Evolutionary conservation across 2,888 invertebrate genomes (phyloP).

Genomic region (Malthinus flaveolus): DNA sequence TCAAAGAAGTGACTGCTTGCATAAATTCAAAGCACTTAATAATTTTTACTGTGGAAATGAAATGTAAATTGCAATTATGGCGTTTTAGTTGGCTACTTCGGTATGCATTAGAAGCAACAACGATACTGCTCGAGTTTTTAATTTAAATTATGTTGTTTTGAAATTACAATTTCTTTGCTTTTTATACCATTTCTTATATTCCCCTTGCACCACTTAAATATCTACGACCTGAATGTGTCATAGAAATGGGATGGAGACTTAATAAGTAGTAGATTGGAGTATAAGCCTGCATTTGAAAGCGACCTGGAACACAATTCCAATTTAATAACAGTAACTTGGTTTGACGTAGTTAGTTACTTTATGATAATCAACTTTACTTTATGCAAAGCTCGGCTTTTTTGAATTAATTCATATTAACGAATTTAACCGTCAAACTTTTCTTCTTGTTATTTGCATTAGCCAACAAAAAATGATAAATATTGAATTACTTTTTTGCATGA

Average conservation of each 20-base stretch:
- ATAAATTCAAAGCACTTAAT: background rate
- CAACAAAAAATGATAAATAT: no score
- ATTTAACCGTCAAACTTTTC: background rate
- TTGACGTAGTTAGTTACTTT: slow-evolving; percentile 11
- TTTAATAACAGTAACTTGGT: slow-evolving; percentile 13
- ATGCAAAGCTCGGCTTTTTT: slow-evolving; percentile 11
- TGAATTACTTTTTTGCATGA: no score
- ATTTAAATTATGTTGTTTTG: slow-evolving; percentile 5
- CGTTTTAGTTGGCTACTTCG: background rate
- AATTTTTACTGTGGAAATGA: background rate
- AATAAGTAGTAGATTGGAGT: slow-evolving; percentile 10
- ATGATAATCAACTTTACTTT: slow-evolving; percentile 12
- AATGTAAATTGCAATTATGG: slow-evolving; percentile 6
- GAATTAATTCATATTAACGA: slow-evolving; percentile 15
- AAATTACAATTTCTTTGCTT: slow-evolving; percentile 1
- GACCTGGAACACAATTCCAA: slow-evolving; percentile 12
- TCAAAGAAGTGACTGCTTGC: background rate
- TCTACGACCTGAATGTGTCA: slow-evolving; percentile 10
- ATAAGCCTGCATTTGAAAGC: slow-evolving; percentile 18
- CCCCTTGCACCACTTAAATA: background rate
- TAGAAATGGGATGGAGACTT: slow-evolving; percentile 4
- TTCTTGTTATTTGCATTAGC: no score
- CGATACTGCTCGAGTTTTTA: slow-evolving; percentile 1
- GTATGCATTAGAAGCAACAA: slow-evolving; percentile 1
- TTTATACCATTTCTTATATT: slow-evolving; percentile 1